Conservation (phyloP, 2,113 vertebrate genomes). For the Brachypodius melanocephalos region DNA sequence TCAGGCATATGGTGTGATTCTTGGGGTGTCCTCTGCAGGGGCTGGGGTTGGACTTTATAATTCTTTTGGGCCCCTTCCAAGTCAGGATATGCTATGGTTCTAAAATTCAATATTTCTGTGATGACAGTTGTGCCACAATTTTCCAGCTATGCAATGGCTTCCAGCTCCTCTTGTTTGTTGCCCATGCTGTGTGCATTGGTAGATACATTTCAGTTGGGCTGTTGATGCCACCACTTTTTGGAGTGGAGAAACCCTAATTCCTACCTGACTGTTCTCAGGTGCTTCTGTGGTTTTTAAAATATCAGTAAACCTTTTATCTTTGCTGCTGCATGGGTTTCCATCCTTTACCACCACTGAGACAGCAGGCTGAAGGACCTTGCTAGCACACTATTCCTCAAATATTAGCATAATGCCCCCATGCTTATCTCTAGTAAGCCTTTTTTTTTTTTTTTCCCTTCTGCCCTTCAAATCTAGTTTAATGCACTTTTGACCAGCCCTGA, state of each 20-base stretch:
- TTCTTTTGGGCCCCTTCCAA: not conserved
- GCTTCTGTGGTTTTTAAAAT: not conserved
- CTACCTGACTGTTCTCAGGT: not conserved
- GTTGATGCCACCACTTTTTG: not conserved
- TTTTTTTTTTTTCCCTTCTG: not conserved
- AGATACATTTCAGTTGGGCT: not conserved
- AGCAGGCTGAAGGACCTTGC: not conserved
- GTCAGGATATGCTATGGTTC: not conserved
- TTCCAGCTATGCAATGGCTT: not conserved
- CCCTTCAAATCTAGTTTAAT: not conserved
- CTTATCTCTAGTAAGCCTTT: not conserved
- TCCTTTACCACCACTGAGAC: not conserved
- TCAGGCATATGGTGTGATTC: not conserved
- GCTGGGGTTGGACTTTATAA: not conserved
- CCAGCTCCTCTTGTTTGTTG: not conserved
- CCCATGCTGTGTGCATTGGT: no score
- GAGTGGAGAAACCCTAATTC: not conserved
- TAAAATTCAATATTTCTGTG: not conserved
- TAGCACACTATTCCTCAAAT: not conserved
- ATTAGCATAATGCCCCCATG: not conserved
- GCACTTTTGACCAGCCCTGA: not conserved
- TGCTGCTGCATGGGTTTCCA: not conserved
- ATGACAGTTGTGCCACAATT: not conserved
- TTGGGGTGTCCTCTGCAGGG: not conserved
- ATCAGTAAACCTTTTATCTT: not conserved